Conservation (phyloP, 1,140 invertebrate species). For the Brachionus rubens region DNA sequence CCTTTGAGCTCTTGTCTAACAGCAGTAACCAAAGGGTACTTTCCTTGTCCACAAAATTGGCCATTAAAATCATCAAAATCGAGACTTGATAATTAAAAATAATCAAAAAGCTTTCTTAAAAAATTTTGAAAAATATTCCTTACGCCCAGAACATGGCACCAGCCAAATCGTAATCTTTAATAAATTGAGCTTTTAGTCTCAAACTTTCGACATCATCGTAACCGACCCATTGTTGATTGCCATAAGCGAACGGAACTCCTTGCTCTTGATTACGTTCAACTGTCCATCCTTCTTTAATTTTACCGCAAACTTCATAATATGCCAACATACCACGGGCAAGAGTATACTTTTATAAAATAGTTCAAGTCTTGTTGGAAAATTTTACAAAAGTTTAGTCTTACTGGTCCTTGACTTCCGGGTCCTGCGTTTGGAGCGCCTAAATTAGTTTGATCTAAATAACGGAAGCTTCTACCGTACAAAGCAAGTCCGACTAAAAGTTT, state of each 20-base stretch:
- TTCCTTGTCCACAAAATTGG: slow-evolving; percentile 51
- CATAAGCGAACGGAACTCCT: slow-evolving; percentile 32
- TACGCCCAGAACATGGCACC: slow-evolving; percentile 89
- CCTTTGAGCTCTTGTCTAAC: slow-evolving; percentile 60
- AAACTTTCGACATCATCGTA: slow-evolving; percentile 47
- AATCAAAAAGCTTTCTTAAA: slow-evolving; percentile 71
- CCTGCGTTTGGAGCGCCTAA: slow-evolving; percentile 74
- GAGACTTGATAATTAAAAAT: slow-evolving; percentile 64
- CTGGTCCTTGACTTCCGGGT: slow-evolving; percentile 71
- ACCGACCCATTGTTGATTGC: slow-evolving; percentile 37
- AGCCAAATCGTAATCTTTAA: slow-evolving; percentile 76
- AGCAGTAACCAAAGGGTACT: slow-evolving; percentile 52
- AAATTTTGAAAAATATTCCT: not conserved
- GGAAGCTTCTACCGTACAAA: slow-evolving; percentile 68
- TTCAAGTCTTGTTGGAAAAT: no score
- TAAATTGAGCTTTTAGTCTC: slow-evolving; percentile 70
- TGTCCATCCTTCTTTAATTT: slow-evolving; percentile 48
- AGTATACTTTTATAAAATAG: slow-evolving; percentile 66
- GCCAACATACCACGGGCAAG: slow-evolving; percentile 83
- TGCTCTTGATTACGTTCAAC: slow-evolving; percentile 40
- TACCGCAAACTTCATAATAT: slow-evolving; percentile 69
- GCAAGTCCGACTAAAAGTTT: slow-evolving; percentile 79
- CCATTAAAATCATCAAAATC: slow-evolving; percentile 67
- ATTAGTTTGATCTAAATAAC: slow-evolving; percentile 64
- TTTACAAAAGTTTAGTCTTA: not conserved